Base-by-base conservation (phyloP, 2,797 vertebrate species). In the Labeo calbasu region DNA sequence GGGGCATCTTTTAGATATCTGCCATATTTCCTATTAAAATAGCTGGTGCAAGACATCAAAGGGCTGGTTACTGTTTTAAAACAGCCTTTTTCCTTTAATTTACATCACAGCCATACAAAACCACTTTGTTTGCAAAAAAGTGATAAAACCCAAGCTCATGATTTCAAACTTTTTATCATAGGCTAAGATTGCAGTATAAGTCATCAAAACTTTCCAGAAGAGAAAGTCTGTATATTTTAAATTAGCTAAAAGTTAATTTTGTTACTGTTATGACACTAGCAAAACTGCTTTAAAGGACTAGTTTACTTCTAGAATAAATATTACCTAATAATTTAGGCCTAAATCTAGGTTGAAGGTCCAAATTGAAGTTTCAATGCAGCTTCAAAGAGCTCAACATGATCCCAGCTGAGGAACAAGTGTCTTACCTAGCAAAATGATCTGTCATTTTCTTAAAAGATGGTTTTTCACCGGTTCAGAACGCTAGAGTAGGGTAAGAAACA, bases 11-110 rank as follows among this genome's bases (percentile, higher is more conserved):
- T 53, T 61, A 53, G 25, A 79, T n/a, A 51, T 66, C 61, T 79
- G 25, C 77, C 61, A 66, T 10, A 9, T 65, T 79, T 66, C 77
- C 19, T 51, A 66, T 66, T 79, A 79, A 79, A 79, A 65, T 28
- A 80, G 65, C 48, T 69, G 65, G 50, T 48, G 78, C 13, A 0
- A 55, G 77, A 59, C 66, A 46, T 70, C 50, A 55, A 46, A 81
- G 68, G 66, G 43, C 36, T 71, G n/a, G 50, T 21, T 10, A 12
- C 68, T 2, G 6, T 51, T 79, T 65, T 78, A 65, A 81, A 81
- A 71, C 46, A 71, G 79, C 51, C 51, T 59, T 59, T 48, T 32
- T 57, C 10, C 40, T 61, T 48, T 61, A n/a, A 59, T 72, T 36
- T 46, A 81, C 55, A 23, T 61, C 53, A 71, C 23, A 59, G 53